Conservation (phyloP, 1,140 invertebrate species). For the Tetraneura akinire region DNA sequence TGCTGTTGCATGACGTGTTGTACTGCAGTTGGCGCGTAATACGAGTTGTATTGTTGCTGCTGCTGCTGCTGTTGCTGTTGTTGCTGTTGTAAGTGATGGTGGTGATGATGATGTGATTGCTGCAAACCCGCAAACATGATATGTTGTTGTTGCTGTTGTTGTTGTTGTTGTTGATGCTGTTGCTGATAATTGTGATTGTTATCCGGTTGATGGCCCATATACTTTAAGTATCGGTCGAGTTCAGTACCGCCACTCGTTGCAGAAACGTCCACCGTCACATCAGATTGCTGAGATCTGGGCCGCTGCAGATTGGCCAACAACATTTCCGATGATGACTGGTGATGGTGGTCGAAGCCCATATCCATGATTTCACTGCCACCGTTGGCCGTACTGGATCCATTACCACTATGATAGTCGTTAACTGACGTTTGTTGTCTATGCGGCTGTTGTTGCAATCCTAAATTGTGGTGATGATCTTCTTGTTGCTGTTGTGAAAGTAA, state of each 20-base stretch:
- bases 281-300: conserved; percentile 48
- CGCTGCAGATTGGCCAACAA: conserved; percentile 38
- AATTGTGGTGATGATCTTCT: conserved; percentile 19
- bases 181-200: conserved; percentile 55
- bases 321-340: conserved; percentile 43
- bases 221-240: conserved; percentile 71
- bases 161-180: conserved; percentile 52
- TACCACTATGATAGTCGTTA: conserved; percentile 3
- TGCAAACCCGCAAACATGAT: neutral
- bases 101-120: neutral
- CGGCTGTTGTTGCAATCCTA: neutral
- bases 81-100: conserved; percentile 20
- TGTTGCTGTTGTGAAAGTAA: neutral
- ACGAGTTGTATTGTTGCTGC: conserved; percentile 47
- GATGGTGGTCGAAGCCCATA: conserved; percentile 22
- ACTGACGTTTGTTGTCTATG: conserved; percentile 11
- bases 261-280: neutral
- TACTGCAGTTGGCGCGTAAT: conserved; percentile 22
- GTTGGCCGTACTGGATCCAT: neutral
- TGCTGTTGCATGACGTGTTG: conserved; percentile 31
- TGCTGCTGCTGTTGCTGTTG: conserved; percentile 52
- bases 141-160: conserved; percentile 54
- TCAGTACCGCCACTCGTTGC: conserved; percentile 58
- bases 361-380: conserved; percentile 47
- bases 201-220: conserved; percentile 56